Conservation (phyloP, 2,797 vertebrate species). For the Lithobates sylvaticus region DNA sequence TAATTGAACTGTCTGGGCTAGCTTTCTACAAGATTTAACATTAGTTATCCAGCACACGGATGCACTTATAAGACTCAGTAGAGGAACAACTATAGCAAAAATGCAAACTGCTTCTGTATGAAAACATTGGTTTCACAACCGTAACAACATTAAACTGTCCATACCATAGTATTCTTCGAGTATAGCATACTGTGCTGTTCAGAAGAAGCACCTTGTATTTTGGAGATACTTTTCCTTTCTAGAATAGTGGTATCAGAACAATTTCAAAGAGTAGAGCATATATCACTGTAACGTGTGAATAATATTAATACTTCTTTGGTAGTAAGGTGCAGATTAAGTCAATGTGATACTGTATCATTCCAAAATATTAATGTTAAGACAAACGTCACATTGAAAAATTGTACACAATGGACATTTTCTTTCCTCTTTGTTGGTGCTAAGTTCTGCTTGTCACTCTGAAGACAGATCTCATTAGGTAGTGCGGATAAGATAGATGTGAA, state of each 20-base stretch:
- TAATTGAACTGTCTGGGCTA: slow-evolving; percentile 56
- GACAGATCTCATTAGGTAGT: neutral
- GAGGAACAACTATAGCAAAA: slow-evolving; percentile 48
- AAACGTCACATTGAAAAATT: neutral
- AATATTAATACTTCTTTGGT: slow-evolving; percentile 68
- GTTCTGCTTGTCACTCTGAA: neutral
- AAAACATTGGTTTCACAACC: neutral
- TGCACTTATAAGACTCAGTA: slow-evolving; percentile 52
- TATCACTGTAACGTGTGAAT: slow-evolving; percentile 61
- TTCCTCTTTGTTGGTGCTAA: neutral
- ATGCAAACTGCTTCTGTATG: slow-evolving; percentile 16
- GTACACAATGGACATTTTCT: neutral
- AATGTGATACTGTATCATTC: slow-evolving; percentile 58
- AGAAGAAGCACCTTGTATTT: slow-evolving; percentile 25
- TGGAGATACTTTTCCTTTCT: slow-evolving; percentile 14
- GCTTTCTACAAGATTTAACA: slow-evolving; percentile 63
- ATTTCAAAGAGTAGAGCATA: slow-evolving; percentile 52
- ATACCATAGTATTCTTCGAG: neutral
- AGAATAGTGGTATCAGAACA: slow-evolving; percentile 38
- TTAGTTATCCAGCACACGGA: slow-evolving; percentile 59
- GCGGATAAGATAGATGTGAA: neutral
- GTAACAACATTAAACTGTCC: neutral
- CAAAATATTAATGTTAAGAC: slow-evolving; percentile 18
- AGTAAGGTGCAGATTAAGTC: slow-evolving; percentile 67
- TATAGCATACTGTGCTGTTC: neutral